These are phyloP conservation scores for Acestrorhynchus altus DNA, from an alignment of 2,797 vertebrate species.

Conservation along the genomic window DNA sequence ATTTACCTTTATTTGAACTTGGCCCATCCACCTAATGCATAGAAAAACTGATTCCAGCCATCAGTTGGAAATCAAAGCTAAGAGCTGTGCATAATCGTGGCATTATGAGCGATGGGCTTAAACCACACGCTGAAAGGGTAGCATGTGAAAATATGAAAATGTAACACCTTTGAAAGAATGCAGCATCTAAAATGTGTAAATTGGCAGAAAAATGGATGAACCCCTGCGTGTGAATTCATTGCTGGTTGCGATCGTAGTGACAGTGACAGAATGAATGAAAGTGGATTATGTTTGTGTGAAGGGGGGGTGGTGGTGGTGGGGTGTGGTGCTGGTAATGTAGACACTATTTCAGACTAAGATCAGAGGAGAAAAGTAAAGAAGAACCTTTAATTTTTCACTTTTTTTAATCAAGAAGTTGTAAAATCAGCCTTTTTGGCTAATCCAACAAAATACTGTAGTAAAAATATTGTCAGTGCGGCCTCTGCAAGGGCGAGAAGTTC, in stretches of 20 bases:
- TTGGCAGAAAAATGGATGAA: conserved; percentile 51
- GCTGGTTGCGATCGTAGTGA: conserved; percentile 17
- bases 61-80: conserved; percentile 8
- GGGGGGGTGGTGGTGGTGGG: background rate
- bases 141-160: background rate
- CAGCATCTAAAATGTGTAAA: conserved; percentile 30
- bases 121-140: background rate
- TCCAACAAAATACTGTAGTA: too few species aligned
- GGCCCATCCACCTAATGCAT: background rate
- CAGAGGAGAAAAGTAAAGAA: background rate
- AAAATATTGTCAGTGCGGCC: too few species aligned
- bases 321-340: background rate
- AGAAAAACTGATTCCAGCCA: background rate
- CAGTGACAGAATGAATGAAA: conserved; percentile 25
- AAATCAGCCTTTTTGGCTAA: too few species aligned
- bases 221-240: conserved; percentile 41
- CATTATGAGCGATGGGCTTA: conserved; percentile 5
- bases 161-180: background rate
- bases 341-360: conserved; percentile 26
- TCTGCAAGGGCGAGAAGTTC: too few species aligned
- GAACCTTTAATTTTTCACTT: conserved; percentile 7
- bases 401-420: too few species aligned
- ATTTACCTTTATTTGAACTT: background rate
- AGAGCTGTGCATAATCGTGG: background rate
- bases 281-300: conserved; percentile 39